Conservation (phyloP, 2,888 invertebrate species). For the Trichogramma evanescens region DNA sequence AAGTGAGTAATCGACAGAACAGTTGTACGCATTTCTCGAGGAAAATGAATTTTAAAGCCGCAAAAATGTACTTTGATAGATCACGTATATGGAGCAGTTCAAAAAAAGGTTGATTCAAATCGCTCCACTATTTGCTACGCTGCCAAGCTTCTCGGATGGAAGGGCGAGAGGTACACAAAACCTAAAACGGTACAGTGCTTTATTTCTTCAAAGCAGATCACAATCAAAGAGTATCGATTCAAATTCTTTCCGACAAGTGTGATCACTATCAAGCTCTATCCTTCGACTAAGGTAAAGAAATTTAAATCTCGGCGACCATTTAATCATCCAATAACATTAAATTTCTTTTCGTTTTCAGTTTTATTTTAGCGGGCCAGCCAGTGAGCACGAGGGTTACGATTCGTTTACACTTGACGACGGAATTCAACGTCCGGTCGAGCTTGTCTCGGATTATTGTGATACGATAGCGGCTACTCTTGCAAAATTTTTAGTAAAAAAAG, state of each 20-base stretch:
- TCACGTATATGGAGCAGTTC: conserved; percentile 72
- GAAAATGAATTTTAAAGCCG: too few species aligned
- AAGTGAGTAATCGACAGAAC: conserved; percentile 50
- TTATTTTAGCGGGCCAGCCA: conserved; percentile 56
- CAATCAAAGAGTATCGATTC: conserved; percentile 85
- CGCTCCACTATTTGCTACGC: conserved; percentile 83
- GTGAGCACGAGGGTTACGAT: conserved; percentile 51
- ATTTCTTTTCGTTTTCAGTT: conserved; percentile 51
- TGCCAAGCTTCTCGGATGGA: conserved; percentile 61
- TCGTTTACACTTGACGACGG: conserved; percentile 86
- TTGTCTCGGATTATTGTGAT: conserved; percentile 78
- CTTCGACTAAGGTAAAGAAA: conserved; percentile 76
- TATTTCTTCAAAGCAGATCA: conserved; percentile 85
- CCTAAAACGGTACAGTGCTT: conserved; percentile 84
- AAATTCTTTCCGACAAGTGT: conserved; percentile 89
- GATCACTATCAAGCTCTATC: conserved; percentile 85
- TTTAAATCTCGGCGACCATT: conserved; percentile 12
- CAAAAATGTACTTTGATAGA: too few species aligned
- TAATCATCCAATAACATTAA: too few species aligned
- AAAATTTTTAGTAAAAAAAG: conserved; percentile 83
- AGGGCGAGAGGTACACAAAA: conserved; percentile 60
- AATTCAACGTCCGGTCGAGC: conserved; percentile 76
- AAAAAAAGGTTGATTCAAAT: conserved; percentile 77
- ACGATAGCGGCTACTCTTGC: conserved; percentile 90
- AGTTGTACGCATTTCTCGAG: too few species aligned